Percentiles rank a stretch among this genome's conserved stretches.
These are phyloP conservation scores for Aviceda subcristata DNA, from an alignment of 2,113 vertebrate genomes.

Conservation along the genomic window DNA sequence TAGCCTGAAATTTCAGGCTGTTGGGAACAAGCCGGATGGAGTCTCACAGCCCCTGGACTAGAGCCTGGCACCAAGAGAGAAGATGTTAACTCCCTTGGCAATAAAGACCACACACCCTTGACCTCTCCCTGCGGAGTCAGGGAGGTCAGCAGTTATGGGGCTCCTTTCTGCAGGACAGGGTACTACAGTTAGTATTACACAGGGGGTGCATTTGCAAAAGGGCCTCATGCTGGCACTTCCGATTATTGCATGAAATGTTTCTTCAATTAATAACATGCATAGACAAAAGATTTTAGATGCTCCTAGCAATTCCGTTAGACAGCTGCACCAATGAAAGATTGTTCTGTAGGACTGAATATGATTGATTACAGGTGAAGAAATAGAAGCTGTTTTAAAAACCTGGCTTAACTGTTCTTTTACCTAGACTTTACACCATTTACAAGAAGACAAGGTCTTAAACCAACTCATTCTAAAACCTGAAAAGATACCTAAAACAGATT, in stretches of 20 bases:
- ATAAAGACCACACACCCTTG: not conserved
- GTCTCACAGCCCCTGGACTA: not conserved
- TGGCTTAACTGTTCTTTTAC: not conserved
- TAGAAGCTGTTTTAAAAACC: not conserved
- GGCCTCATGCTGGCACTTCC: not conserved
- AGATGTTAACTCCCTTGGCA: not conserved
- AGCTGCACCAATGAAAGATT: not conserved
- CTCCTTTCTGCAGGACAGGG: not conserved
- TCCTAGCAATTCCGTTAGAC: not conserved
- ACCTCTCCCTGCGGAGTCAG: not conserved
- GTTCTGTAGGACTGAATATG: not conserved
- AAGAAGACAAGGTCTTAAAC: not conserved
- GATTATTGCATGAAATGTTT: constrained; percentile 32
- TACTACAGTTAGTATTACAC: not conserved
- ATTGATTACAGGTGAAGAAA: not conserved
- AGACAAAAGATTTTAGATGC: constrained; percentile 16
- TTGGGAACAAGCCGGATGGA: not conserved
- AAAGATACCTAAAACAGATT: constrained; percentile 7
- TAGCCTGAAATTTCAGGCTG: not conserved
- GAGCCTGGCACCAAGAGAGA: not conserved
- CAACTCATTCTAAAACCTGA: constrained; percentile 1
- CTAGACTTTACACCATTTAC: not conserved
- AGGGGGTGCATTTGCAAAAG: not conserved
- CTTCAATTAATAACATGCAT: not conserved
- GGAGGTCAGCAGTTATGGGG: not conserved